Evolutionary conservation across 2,888 invertebrate genomes (phyloP).

Genomic region (Macrostomum cliftonense): DNA sequence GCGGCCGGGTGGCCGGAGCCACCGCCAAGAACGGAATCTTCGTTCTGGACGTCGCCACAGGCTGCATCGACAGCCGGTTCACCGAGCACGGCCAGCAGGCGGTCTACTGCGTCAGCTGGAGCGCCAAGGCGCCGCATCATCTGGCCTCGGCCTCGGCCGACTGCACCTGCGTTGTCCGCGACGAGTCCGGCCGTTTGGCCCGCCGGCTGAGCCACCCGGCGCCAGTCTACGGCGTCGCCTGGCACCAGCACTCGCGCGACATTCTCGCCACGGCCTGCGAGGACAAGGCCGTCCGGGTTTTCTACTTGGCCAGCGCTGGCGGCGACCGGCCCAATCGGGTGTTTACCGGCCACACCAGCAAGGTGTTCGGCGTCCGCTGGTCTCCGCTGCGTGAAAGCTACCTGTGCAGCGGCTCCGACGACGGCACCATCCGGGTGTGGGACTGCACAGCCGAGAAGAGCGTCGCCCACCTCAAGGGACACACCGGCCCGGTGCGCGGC

Average conservation of each 20-base stretch:
- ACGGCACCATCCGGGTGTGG: slow-evolving; percentile 34
- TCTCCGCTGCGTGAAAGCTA: slow-evolving; percentile 35
- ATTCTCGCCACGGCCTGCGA: slow-evolving; percentile 33
- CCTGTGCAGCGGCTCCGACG: slow-evolving; percentile 38
- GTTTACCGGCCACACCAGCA: slow-evolving; percentile 32
- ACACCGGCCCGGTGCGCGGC: slow-evolving; percentile 35
- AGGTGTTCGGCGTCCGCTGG: slow-evolving; percentile 38
- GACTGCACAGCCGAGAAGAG: slow-evolving; percentile 34
- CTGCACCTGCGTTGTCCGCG: slow-evolving; percentile 34
- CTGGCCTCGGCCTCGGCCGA: slow-evolving; percentile 29
- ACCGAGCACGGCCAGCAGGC: too few relatives aligned
- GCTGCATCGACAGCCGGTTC: too few relatives aligned
- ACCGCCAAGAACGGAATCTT: slow-evolving; percentile 15
- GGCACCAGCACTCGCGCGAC: slow-evolving; percentile 33
- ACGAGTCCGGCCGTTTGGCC: slow-evolving; percentile 30
- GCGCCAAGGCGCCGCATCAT: too few relatives aligned
- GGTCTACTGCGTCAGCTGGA: slow-evolving; percentile 16
- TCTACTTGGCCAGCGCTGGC: slow-evolving; percentile 22
- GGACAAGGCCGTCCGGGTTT: slow-evolving; percentile 37
- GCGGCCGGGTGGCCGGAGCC: slow-evolving; percentile 8
- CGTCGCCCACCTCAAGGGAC: slow-evolving; percentile 30
- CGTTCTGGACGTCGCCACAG: too few relatives aligned
- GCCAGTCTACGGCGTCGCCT: slow-evolving; percentile 36
- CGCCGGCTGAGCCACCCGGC: slow-evolving; percentile 35
- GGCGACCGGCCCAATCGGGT: slow-evolving; percentile 2